Evolutionary conservation across 2,113 vertebrate genomes (phyloP).

Genomic region (Eurystomus gularis): DNA sequence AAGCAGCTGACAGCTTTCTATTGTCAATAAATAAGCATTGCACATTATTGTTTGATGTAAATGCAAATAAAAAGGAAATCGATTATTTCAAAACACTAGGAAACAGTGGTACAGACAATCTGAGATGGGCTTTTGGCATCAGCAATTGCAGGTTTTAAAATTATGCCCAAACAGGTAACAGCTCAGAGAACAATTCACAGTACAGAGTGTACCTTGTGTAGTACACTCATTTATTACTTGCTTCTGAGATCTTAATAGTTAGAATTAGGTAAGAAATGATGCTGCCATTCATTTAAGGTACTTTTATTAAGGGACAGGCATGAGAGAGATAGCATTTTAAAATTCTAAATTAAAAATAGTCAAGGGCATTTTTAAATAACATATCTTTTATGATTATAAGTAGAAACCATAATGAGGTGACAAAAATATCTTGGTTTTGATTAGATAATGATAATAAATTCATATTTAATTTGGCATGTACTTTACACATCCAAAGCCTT

Average conservation of each 20-base stretch:
- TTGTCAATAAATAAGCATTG: neutral
- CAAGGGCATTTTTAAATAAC: neutral
- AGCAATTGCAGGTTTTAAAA: neutral
- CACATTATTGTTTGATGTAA: neutral
- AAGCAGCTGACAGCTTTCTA: neutral
- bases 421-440: conserved; percentile 25
- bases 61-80: neutral
- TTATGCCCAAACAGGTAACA: neutral
- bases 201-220: neutral
- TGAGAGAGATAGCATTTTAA: neutral
- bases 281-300: neutral
- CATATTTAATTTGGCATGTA: neutral
- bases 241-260: neutral
- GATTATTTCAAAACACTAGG: neutral
- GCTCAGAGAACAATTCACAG: neutral
- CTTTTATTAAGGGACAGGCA: neutral
- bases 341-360: conserved; percentile 5
- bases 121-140: neutral
- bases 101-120: neutral
- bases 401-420: neutral
- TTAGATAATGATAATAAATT: neutral
- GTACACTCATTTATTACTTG: neutral
- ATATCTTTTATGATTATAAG: neutral
- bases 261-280: neutral
- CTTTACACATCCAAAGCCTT: neutral